Base-by-base conservation (phyloP, 2,797 vertebrate genomes). In the Salarias fasciatus region DNA sequence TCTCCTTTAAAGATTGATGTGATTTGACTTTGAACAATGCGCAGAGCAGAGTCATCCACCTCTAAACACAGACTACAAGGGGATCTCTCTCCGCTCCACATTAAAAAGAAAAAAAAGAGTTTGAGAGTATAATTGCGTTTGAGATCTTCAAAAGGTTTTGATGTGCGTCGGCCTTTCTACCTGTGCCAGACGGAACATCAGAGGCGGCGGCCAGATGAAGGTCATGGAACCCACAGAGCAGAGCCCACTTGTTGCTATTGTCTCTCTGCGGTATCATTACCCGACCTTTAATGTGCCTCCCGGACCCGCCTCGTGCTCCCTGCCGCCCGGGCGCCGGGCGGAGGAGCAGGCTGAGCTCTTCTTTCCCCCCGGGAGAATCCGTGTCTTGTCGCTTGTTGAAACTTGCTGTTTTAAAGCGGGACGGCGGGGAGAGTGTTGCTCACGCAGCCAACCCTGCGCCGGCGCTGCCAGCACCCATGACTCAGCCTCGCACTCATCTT, bases 361-460 rank as follows among this genome's bases (percentile, higher is more conserved):
- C 80, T 73, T 44, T 63, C 11, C 55, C 72, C 66, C 53, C 72
- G 59, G 18, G 68, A 60, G 72, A 91, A 88, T 69, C 69, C 43
- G 53, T 38, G 51, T 86, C 83, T 89, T 82, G 65, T 72, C 77
- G 78, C 87, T 80, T 93, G 91, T 92, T 90, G 75, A 60, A 90
- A 91, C 92, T 86, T 91, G 91, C 87, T 82, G 83, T 87, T 80
- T 86, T 59, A 82, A 86, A 83, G 77, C 78, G 88, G 80, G 83
- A 77, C 72, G 61, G 84, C 53, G 40, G 53, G 82, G 69, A 60
- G 72, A 76, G 81, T n/a, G n/a, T n/a, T n/a, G n/a, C n/a, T n/a
- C n/a, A 86, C 88, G 2, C 18, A 24, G 18, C 72, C 76, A 73
- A 76, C 80, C 75, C 81, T 58, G 62, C 60, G 71, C 57, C 82